phyloP scores from a whole-genome alignment of 2,113 vertebrate species.

The Enhydra lutris region DNA sequence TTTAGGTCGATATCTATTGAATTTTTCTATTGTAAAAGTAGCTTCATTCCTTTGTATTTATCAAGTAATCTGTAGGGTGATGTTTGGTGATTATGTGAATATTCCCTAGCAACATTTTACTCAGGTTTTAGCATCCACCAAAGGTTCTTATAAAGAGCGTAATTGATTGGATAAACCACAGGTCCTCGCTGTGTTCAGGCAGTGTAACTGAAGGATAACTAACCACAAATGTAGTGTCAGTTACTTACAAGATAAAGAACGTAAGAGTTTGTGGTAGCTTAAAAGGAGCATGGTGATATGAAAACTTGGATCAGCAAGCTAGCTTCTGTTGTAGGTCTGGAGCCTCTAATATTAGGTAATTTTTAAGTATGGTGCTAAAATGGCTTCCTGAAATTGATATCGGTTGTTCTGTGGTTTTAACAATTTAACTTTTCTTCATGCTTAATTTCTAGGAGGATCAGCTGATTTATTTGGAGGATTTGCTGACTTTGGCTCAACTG shows the following conservation, averaged over 20 bases:
- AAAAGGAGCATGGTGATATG: neutral
- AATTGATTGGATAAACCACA: neutral
- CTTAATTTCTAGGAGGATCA: constrained; percentile 84
- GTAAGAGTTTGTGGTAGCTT: neutral
- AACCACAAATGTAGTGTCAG: neutral
- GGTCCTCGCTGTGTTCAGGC: neutral
- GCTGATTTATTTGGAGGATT: constrained; percentile 93
- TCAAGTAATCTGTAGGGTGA: neutral
- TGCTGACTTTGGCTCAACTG: constrained; percentile 92
- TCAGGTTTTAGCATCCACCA: neutral
- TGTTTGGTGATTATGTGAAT: neutral
- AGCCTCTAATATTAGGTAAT: neutral
- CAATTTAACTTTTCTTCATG: constrained; percentile 57
- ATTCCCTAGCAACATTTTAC: neutral
- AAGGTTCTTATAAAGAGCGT: neutral
- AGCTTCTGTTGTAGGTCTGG: neutral
- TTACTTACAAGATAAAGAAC: neutral
- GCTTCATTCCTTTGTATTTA: neutral
- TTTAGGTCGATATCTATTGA: neutral
- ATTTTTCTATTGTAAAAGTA: neutral
- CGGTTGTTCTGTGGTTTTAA: neutral
- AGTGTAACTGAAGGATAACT: neutral
- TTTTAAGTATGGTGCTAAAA: neutral
- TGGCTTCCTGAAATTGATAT: neutral
- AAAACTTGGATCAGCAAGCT: neutral